These are phyloP conservation scores for Apodemus sylvaticus DNA, from an alignment of 2,113 vertebrate species.

Conservation along the genomic window DNA sequence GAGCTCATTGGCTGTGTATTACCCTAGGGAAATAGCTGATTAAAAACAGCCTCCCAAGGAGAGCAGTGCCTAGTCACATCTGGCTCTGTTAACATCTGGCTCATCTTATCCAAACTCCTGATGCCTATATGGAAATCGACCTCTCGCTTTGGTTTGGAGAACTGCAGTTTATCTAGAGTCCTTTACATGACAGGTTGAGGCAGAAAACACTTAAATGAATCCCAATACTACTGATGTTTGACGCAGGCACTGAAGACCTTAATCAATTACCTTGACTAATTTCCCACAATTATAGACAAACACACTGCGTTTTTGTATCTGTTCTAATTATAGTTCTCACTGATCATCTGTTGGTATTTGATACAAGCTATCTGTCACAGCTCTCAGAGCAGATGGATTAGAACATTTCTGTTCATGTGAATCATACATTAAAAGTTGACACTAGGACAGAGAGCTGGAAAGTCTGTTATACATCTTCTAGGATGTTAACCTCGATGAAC, in stretches of 20 bases:
- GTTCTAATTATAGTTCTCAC: conserved; percentile 38
- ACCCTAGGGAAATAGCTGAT: conserved; percentile 85
- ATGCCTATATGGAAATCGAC: conserved; percentile 83
- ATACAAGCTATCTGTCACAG: conserved; percentile 49
- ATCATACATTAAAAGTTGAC: conserved; percentile 62
- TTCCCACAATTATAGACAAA: conserved; percentile 50
- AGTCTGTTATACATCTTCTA: conserved; percentile 17
- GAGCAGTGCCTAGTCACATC: conserved; percentile 73
- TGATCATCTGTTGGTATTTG: conserved; percentile 65
- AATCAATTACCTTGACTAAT: conserved; percentile 53
- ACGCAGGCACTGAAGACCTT: conserved; percentile 76
- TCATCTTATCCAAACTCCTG: conserved; percentile 84
- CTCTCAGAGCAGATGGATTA: conserved; percentile 69
- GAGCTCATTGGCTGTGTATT: conserved; percentile 82
- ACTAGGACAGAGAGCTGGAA: not conserved
- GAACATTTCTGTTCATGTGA: conserved; percentile 47
- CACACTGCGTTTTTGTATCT: conserved; percentile 42
- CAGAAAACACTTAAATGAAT: conserved; percentile 79
- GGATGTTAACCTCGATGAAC: conserved; percentile 39
- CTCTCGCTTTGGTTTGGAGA: conserved; percentile 76
- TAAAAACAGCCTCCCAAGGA: conserved; percentile 85
- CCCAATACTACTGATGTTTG: conserved; percentile 71
- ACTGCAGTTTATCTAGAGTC: conserved; percentile 67
- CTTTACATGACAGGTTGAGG: conserved; percentile 71
- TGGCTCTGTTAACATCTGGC: conserved; percentile 78